Evolutionary conservation across 1,140 invertebrate species (phyloP).

Genomic region (Panagrolaimus sp.): DNA sequence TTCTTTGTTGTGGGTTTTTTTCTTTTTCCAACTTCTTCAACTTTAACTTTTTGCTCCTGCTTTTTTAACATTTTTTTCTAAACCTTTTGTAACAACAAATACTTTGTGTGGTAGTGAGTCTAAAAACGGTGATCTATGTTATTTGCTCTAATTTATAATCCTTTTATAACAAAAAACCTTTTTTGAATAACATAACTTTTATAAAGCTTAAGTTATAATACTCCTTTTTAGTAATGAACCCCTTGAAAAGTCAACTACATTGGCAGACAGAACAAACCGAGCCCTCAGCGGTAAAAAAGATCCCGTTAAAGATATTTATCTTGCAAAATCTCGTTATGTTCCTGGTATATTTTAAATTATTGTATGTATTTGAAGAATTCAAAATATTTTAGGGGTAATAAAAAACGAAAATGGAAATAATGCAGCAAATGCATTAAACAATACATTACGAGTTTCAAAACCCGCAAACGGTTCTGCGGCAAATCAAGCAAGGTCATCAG

Average conservation of each 20-base stretch:
- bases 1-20: constrained; percentile 16
- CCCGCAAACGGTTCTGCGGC: constrained; percentile 3
- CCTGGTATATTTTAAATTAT: constrained; percentile 61
- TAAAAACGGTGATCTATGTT: too few species aligned
- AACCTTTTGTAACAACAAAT: too few species aligned
- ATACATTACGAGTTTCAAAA: constrained; percentile 29
- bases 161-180: too few species aligned
- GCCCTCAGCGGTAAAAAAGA: constrained; percentile 52
- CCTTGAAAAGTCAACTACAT: constrained; percentile 52
- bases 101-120: too few species aligned
- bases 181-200: too few species aligned
- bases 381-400: too few species aligned
- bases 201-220: too few species aligned
- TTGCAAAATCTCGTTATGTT: constrained; percentile 70
- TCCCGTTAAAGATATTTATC: constrained; percentile 70
- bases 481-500: constrained; percentile 43
- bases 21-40: background rate
- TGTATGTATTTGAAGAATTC: too few species aligned
- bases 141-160: background rate
- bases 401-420: constrained; percentile 21
- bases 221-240: constrained; percentile 14
- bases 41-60: background rate
- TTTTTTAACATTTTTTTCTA: background rate
- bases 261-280: constrained; percentile 50
- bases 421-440: constrained; percentile 13